A percentile compares a stretch with the other conserved stretches of the same genome.
These are phyloP conservation scores for Menura novaehollandiae DNA, from an alignment of 2,113 vertebrate species.

Conservation along the genomic window DNA sequence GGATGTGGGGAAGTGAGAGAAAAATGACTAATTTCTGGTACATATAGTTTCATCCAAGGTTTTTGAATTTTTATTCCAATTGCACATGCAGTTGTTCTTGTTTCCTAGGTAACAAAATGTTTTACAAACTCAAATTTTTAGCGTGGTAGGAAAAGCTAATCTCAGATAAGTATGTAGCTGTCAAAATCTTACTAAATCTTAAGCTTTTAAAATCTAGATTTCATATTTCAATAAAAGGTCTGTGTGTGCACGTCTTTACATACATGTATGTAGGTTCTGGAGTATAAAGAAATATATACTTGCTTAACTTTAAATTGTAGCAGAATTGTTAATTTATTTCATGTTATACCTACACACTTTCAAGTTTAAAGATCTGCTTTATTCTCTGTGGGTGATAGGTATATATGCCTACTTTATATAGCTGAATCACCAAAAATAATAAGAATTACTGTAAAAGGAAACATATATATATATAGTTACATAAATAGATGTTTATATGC, in stretches of 20 bases:
- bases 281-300: not conserved
- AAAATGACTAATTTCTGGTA: not conserved
- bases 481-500: not conserved
- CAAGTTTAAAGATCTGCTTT: not conserved
- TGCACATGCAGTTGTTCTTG: not conserved
- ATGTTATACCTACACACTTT: not conserved
- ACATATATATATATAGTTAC: not conserved
- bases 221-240: not conserved
- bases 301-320: not conserved
- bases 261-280: not conserved
- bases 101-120: conserved; percentile 24
- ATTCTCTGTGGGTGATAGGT: not conserved
- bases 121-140: conserved; percentile 7
- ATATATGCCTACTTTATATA: not conserved
- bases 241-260: not conserved
- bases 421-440: not conserved
- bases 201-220: not conserved
- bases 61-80: not conserved
- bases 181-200: not conserved
- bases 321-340: not conserved
- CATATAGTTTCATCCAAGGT: not conserved
- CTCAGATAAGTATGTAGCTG: not conserved
- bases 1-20: not conserved
- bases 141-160: not conserved
- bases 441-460: not conserved